Base-by-base conservation (phyloP, 1,140 invertebrate genomes). In the Pentalonia nigronervosa region DNA sequence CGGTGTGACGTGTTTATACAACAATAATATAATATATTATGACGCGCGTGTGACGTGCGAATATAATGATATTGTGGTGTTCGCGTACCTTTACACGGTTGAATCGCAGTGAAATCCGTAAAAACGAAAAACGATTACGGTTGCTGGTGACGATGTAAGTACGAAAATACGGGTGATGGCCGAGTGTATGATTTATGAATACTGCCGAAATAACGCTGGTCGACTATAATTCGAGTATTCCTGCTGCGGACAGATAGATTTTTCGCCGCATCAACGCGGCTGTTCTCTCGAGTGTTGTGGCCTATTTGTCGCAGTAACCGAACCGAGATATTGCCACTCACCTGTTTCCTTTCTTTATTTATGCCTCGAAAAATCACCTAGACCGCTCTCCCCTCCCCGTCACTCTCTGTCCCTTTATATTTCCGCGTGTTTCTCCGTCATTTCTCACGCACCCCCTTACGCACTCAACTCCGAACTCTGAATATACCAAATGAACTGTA, bases 401-500 rank as follows among this genome's bases (percentile, higher is more conserved):
- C 41, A 30, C 7, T 84, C 36, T 84, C 41, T 86, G 17, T 1
- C 30, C n/a, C 41, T 87, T 2, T 50, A 30, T 34, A 7, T n/a
- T n/a, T 76, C 30, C 4, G 0, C 41, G 9, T 8, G 30, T 87
- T 14, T 47, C 21, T 30, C 45, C 25, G 11, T 87, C 45, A 48
- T 87, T 87, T 47, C 30, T n/a, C 30, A 47, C 84, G 9, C 45
- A 8, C 45, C n/a, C 17, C 21, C 50, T 34, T 7, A 30, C 7
- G 2, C 56, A 25, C 34, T 76, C 14, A 34, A 47, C 76, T 50
- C 2, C 7, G 20, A 81, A 41, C 60, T 67, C 25, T 67, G 30
- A 30, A 48, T 91, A 83, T 48, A 91, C 67, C 60, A 91, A 91
- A 91, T 91, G 90, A 91, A 91, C 90, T 91, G 90, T 76, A 83